Base-by-base conservation (phyloP, 2,888 invertebrate genomes). In the Drosophila cyrtoloma region DNA sequence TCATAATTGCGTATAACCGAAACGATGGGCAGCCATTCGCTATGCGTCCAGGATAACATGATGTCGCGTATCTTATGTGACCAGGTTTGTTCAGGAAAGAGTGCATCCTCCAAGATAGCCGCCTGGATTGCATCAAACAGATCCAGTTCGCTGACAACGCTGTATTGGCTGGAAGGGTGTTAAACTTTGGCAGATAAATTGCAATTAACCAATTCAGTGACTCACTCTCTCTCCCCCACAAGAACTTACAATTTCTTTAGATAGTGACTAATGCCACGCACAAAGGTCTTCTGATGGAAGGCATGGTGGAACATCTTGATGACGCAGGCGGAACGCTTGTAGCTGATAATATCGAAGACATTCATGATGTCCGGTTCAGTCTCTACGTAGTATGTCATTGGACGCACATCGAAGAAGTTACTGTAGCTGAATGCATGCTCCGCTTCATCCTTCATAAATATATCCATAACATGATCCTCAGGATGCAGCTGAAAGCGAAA, bases 381-480 rank as follows among this genome's bases (percentile, higher is more conserved):
- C 56, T 93, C 93, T 30, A 92, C 92, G 39, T 93, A 93, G 30
- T 79, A 64, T 3, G 92, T 90, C 88, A 93, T 92, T 2, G 93
- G 89, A 3, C 86, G 92, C 2, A 80, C 89, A 2, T 80, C 80
- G 14, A 85, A 84, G 59, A 88, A 92, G 51, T 85, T 91, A 33
- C 89, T 91, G 66, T 84, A 92, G 59, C 82, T 87, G 19, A 87
- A 92, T 1, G 92, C 92, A 9, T 82, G 72, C 9, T 90, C 87
- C 0, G 84, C 91, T 26, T 89, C 95, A 2, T 95, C 94, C 19
- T 93, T 93, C 33, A 94, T 89, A 0, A 94, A 93, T 51, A 95
- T 94, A 81, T 97, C 97, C 69, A 92, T 81, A 0, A 97, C 95
- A 84, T 96, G 96, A 95, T 96, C 96, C 2, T 95, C 93, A 0